A percentile compares a stretch with the other conserved stretches of the same genome.
Evolutionary conservation across 2,888 invertebrate species (phyloP).

Genomic region (Archips crataeganus): DNA sequence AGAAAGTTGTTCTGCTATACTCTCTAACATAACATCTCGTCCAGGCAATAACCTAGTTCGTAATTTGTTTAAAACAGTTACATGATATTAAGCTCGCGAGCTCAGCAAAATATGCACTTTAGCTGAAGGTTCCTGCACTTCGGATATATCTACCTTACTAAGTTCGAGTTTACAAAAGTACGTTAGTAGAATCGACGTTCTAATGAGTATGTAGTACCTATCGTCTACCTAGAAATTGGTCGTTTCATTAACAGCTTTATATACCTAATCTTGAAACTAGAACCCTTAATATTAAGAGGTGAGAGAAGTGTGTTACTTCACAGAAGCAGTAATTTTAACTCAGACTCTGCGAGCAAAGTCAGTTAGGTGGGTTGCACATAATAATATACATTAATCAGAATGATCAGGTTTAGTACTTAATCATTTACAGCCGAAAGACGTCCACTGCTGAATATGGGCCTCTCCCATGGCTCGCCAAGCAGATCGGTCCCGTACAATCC

Average conservation of each 20-base stretch:
- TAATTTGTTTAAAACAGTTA: constrained; percentile 39
- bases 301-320: background rate
- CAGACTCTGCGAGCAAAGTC: background rate
- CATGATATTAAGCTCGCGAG: constrained; percentile 35
- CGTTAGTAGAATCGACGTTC: background rate
- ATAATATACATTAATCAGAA: too few species aligned
- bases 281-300: background rate
- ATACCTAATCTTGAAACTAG: background rate
- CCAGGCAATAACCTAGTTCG: constrained; percentile 37
- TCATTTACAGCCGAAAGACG: too few species aligned
- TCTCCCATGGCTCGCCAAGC: too few species aligned
- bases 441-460: too few species aligned
- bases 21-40: constrained; percentile 38
- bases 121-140: background rate
- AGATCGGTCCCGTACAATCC: too few species aligned
- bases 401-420: too few species aligned
- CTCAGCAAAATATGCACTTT: constrained; percentile 16
- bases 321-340: background rate
- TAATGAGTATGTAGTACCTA: background rate
- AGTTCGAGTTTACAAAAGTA: background rate
- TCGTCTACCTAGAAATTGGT: background rate
- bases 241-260: background rate
- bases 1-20: constrained; percentile 25
- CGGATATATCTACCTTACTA: background rate
- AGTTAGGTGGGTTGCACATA: too few species aligned